Conservation (phyloP, 2,888 invertebrate species). For the Chrysina gloriosa region DNA sequence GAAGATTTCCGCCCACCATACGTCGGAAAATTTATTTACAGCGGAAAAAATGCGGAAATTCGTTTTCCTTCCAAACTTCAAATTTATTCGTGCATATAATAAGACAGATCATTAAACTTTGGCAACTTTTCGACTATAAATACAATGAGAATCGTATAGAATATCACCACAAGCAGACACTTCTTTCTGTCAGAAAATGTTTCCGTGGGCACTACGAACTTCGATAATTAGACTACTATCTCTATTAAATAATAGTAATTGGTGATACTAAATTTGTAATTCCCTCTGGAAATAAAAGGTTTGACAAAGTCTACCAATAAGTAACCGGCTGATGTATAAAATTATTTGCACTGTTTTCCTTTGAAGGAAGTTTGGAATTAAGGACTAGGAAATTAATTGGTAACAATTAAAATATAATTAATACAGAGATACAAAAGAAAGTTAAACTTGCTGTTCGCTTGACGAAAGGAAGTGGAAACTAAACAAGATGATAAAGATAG, state of each 20-base stretch:
- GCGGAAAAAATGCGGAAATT: not conserved
- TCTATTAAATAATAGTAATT: not conserved
- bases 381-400: too few relatives aligned
- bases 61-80: conserved; percentile 7
- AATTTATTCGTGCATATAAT: not conserved
- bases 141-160: not conserved
- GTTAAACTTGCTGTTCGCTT: too few relatives aligned
- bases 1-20: not conserved
- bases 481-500: too few relatives aligned
- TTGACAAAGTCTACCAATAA: too few relatives aligned
- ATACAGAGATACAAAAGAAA: too few relatives aligned
- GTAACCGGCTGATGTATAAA: too few relatives aligned
- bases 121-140: conserved; percentile 17
- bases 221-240: conserved; percentile 1
- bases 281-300: not conserved
- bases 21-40: conserved; percentile 3
- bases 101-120: conserved; percentile 28
- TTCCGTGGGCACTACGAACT: not conserved
- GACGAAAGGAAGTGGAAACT: too few relatives aligned
- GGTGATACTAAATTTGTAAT: not conserved
- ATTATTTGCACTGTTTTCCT: too few relatives aligned
- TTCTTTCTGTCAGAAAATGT: conserved; percentile 2
- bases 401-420: too few relatives aligned
- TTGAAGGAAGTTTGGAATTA: too few relatives aligned
- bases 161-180: not conserved